Evolutionary conservation across 2,113 vertebrate species (phyloP), one percentile per base, ranked within the genome.

Genomic region (Protomyctophum bolini): DNA sequence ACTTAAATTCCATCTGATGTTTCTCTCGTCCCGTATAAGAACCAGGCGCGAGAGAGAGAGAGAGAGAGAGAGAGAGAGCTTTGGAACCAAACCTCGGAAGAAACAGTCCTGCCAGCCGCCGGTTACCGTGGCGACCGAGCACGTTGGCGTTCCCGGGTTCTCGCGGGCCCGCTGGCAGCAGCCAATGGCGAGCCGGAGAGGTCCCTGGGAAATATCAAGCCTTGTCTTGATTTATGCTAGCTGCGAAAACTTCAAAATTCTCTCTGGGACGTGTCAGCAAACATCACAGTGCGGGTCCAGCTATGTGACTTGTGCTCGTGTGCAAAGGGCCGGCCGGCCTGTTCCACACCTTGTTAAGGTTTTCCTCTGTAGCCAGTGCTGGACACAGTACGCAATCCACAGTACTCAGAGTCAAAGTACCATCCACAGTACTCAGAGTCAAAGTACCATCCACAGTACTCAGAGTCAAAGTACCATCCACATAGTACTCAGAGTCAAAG

Each of bases 191-290:
- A 15, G 15, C 47, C 48, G 61, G 74, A 79, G 50, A n/a, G 14
- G 68, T 75, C 68, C 88, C 83, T 89, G 90, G 90, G 90, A 91
- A 91, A 92, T 83, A 85, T 80, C 83, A 62, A 76, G 70, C 80
- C 75, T 82, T 63, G 60, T 81, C 58, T 63, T 89, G 90, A 90
- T 89, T 84, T 85, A 92, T 82, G 86, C 87, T 80, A 69, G 64
- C 76, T 81, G 86, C 66, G 88, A 92, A 92, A 89, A 83, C 85
- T 85, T 81, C 73, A 47, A 83, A 86, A 91, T 91, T 92, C 85
- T 91, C 83, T 86, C 84, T 75, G 73, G 74, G 79, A 90, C 70
- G 81, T 91, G 92, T 92, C 87, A 92, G 86, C 87, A 93, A 93
- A 93, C 89, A 92, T 86, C 87, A 87, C 85, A 83, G 84, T 10